These are phyloP conservation scores for Lophura nycthemera DNA, from an alignment of 2,113 vertebrate genomes.

Conservation along the genomic window DNA sequence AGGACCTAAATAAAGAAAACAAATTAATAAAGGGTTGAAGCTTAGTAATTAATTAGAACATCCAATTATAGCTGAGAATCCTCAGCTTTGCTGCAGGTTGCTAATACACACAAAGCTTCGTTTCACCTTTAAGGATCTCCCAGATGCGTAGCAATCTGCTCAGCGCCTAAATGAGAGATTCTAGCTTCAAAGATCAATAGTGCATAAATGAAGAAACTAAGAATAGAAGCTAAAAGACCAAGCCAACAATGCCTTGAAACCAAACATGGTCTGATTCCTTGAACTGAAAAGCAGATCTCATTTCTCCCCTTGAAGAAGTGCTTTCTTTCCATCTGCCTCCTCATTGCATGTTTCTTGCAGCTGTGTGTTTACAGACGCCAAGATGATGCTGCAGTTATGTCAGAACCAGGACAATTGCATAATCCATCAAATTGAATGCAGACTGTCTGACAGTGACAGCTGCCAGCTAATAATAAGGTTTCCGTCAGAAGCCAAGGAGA, in stretches of 20 bases:
- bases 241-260: not conserved
- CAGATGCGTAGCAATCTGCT: not conserved
- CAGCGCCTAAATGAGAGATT: not conserved
- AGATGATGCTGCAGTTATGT: not conserved
- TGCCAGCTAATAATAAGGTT: constrained; percentile 4
- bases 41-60: not conserved
- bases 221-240: not conserved
- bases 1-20: not conserved
- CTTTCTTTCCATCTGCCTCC: not conserved
- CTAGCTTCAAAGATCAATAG: not conserved
- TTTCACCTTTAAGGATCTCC: not conserved
- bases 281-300: not conserved
- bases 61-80: not conserved
- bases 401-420: constrained; percentile 57
- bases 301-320: not conserved
- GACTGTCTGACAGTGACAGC: not conserved
- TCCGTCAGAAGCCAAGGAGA: not conserved
- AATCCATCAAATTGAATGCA: constrained; percentile 25
- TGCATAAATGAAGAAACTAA: not conserved
- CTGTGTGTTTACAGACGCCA: not conserved
- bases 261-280: not conserved
- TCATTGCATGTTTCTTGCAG: not conserved
- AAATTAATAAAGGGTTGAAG: not conserved
- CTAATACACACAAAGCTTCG: not conserved
- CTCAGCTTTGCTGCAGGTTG: not conserved